Evolutionary conservation across 1,140 invertebrate species (phyloP).

Genomic region (Drosophila mauritiana): DNA sequence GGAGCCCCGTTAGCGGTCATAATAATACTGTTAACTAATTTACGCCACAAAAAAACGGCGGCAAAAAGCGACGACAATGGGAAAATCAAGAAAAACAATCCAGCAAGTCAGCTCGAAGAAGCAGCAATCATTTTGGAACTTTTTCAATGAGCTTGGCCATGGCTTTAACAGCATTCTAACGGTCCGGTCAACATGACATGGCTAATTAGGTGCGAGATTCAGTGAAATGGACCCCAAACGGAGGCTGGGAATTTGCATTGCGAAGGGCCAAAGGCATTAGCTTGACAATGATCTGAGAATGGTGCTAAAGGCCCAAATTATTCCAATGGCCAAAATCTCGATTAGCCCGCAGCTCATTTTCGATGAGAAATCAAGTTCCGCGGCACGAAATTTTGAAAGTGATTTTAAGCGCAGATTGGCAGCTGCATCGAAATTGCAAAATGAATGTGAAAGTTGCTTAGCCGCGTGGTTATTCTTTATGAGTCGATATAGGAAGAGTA

Average conservation of each 20-base stretch:
- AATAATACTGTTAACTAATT: conserved; percentile 83
- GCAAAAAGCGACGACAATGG: conserved; percentile 34
- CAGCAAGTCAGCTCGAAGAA: conserved; percentile 59
- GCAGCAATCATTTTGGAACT: conserved; percentile 50
- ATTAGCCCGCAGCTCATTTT: conserved; percentile 28
- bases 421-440: conserved; percentile 61
- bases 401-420: conserved; percentile 64
- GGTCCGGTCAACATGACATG: conserved; percentile 40
- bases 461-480: conserved; percentile 42
- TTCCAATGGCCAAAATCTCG: conserved; percentile 2
- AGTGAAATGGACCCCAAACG: conserved; percentile 24
- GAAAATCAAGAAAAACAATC: conserved; percentile 55
- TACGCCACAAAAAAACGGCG: conserved; percentile 41
- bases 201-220: conserved; percentile 73
- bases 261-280: conserved; percentile 7
- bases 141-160: conserved; percentile 67
- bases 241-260: conserved; percentile 52
- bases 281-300: conserved; percentile 58
- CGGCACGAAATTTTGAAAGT: conserved; percentile 59
- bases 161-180: conserved; percentile 58
- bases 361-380: conserved; percentile 43
- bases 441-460: conserved; percentile 77
- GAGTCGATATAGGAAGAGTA: conserved; percentile 19
- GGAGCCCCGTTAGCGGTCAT: conserved; percentile 71
- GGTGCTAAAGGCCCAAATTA: conserved; percentile 47